Evolutionary conservation across 2,797 vertebrate species (phyloP).

Genomic region (Gorsachius magnificus): DNA sequence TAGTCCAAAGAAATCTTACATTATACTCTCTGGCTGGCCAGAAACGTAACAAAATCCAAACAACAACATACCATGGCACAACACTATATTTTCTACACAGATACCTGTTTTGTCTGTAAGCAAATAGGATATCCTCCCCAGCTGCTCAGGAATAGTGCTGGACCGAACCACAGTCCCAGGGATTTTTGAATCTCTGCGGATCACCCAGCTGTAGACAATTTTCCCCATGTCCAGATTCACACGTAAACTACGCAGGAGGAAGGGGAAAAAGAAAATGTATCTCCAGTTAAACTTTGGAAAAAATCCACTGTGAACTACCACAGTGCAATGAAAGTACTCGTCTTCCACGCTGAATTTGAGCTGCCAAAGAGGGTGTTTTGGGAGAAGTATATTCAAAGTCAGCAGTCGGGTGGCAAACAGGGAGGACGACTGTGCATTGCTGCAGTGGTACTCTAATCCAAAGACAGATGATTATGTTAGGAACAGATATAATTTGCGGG

Average conservation of each 20-base stretch:
- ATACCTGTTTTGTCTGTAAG: conserved; percentile 98
- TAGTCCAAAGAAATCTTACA: background rate
- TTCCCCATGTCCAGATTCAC: conserved; percentile 99
- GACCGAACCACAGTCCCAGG: conserved; percentile 95
- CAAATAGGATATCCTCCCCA: conserved; percentile 96
- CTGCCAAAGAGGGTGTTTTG: background rate
- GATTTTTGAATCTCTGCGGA: conserved; percentile 94
- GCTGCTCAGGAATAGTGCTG: conserved; percentile 96
- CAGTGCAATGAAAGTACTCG: background rate
- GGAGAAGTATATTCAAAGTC: background rate
- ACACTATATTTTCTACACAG: background rate
- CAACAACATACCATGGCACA: background rate
- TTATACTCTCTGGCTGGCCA: background rate
- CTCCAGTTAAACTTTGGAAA: background rate
- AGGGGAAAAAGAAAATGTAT: background rate
- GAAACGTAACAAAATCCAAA: background rate
- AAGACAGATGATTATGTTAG: background rate
- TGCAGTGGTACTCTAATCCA: background rate
- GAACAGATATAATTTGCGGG: background rate
- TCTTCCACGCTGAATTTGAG: background rate
- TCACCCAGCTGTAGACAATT: conserved; percentile 99
- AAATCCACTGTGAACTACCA: background rate
- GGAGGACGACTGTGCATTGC: background rate
- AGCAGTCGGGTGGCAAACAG: background rate
- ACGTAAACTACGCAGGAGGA: conserved; percentile 80